Evolutionary conservation across 2,113 vertebrate genomes (phyloP), one percentile per base, ranked within the genome.

Genomic region (Corythoichthys haematopterus): DNA sequence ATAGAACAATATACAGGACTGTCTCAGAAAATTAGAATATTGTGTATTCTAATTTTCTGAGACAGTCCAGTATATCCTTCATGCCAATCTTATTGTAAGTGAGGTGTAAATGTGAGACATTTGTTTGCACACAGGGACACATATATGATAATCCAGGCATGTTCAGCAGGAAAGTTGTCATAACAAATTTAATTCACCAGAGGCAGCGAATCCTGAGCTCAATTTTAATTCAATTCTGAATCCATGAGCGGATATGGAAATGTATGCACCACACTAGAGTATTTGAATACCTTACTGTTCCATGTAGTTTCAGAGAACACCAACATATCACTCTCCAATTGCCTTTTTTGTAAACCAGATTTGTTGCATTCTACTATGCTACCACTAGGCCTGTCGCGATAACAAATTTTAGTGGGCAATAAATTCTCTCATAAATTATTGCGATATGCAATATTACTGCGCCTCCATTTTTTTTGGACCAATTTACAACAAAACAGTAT

Each of bases 141-240:
- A 7, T 46, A 77, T 72, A 11, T 5, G 33, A 85, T 83, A 83
- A 87, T 89, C 82, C 70, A 67, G 79, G 79, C 78, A 78, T 79
- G 75, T 81, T 80, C 78, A 76, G 77, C 76, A 70, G 47, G 75
- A 76, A 81, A 78, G 79, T 80, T 86, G 85, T 88, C 87, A 86
- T 77, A 84, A 83, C 80, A 85, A 88, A 88, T 88, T 88, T 78
- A 80, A 83, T 79, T 88, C 84, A 83, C 81, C 80, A 81, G 82
- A 87, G 83, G 85, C 75, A 72, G 56, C 85, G 83, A 88, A 83
- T 88, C 83, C 79, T 79, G 82, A 80, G 85, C 88, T 84, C 82
- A 80, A 85, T 86, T 88, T 87, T 82, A 85, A 84, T 80, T 87
- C 80, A 74, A 80, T 86, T 75, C 77, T 71, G 83, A 88, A 85